Base-by-base conservation (phyloP, 2,113 vertebrate species). In the Varanus komodoensis region DNA sequence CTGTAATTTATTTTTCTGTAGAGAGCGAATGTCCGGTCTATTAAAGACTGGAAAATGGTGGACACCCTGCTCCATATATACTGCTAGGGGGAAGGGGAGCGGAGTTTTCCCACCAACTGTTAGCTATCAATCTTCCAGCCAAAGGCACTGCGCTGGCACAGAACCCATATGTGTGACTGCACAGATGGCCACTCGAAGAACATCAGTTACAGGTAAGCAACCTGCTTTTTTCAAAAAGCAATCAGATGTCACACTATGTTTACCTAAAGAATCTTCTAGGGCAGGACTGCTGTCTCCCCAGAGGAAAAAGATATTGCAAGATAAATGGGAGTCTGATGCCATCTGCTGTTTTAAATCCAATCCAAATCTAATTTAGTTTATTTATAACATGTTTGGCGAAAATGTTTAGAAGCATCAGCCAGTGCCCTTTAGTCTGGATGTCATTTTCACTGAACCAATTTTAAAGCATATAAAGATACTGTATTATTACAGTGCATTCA, bases 171-270 rank as follows among this genome's bases (percentile, higher is more conserved):
- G 38, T 44, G 38, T 44, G 38, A 44, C 38, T 44, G 38, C 38
- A 44, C 3, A 44, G 38, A 44, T 44, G 38, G 38, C 38, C 38
- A 44, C 38, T 44, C 38, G 38, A 44, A 44, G 38, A 44, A 44
- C 38, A 44, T 44, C 38, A 44, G 38, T 44, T 44, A 44, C 38
- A 44, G 38, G 38, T 44, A 44, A 44, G 38, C 38, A 44, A 44
- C 38, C 38, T 44, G 38, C 38, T 44, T 44, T 88, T 54, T 50
- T 80, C 44, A 80, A 21, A 80, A 88, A 80, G 29, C 77, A 80
- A 68, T 88, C 77, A 79, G 61, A 68, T 32, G 80, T 80, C 75
- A 80, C 87, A 88, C 87, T 19, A 52, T 61, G 61, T 80, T 88
- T 64, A 25, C 29, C 75, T 80, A 75, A 83, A 67, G 73, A 64